Conservation (phyloP, 2,888 invertebrate genomes). For the Julus scanicus region DNA sequence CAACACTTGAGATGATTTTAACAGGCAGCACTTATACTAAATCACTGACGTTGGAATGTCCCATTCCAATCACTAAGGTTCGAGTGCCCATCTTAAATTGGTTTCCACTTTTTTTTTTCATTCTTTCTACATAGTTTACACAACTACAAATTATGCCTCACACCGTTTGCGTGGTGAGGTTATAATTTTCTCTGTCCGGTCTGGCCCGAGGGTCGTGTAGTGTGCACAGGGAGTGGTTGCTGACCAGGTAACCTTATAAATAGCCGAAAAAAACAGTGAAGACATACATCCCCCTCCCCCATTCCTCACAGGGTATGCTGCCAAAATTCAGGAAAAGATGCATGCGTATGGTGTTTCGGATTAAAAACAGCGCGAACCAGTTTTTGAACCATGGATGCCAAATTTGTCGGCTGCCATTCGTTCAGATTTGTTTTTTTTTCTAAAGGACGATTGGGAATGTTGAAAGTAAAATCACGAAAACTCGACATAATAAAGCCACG, state of each 20-base stretch:
- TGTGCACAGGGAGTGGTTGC: not conserved
- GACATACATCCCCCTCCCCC: not conserved
- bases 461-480: not conserved
- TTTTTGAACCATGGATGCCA: not conserved
- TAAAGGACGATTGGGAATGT: not conserved
- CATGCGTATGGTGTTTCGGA: not conserved
- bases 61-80: not conserved
- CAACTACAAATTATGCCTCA: constrained; percentile 11
- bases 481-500: not conserved
- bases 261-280: not conserved
- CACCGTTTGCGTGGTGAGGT: not conserved
- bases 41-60: too few relatives aligned
- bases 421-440: not conserved
- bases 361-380: constrained; percentile 19
- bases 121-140: not conserved
- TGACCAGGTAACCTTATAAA: constrained; percentile 3
- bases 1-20: too few relatives aligned
- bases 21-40: too few relatives aligned
- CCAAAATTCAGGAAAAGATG: not conserved
- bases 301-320: not conserved
- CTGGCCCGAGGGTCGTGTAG: not conserved
- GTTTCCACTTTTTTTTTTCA: not conserved
- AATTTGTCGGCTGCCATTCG: too few relatives aligned
- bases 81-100: not conserved
- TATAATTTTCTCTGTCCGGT: constrained; percentile 11